phyloP scores from a whole-genome alignment of 92 coral and sea anemone genomes.

The Plumapathes pennacea region DNA sequence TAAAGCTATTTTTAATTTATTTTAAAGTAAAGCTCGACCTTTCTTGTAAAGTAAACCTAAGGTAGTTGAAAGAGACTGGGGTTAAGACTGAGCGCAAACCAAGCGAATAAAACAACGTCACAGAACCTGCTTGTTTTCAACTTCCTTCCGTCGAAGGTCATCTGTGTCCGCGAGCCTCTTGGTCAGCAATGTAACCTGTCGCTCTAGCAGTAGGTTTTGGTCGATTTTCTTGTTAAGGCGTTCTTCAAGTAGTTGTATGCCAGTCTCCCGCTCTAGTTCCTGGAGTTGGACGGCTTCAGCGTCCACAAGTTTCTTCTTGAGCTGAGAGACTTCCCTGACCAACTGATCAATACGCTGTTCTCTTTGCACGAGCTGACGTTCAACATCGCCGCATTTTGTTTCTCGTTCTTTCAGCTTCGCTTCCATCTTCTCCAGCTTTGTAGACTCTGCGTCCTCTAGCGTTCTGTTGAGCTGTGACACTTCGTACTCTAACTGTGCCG shows the following conservation, averaged over 20 bases:
- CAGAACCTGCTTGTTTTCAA: slow-evolving; percentile 77
- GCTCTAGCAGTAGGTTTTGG: slow-evolving; percentile 53
- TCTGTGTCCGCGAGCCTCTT: slow-evolving; percentile 80
- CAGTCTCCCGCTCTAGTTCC: slow-evolving; percentile 54
- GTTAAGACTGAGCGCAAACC: neutral
- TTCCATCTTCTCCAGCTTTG: slow-evolving; percentile 38
- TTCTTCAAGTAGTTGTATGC: slow-evolving; percentile 50
- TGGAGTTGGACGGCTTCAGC: slow-evolving; percentile 62
- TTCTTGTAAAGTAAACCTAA: no score
- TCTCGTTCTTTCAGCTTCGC: slow-evolving; percentile 52
- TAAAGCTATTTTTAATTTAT: no score
- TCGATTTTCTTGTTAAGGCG: slow-evolving; percentile 49
- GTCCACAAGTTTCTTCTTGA: slow-evolving; percentile 76
- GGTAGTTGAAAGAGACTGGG: no score
- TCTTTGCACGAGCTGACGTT: slow-evolving; percentile 32
- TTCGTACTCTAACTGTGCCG: slow-evolving; percentile 37
- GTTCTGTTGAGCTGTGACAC: slow-evolving; percentile 41
- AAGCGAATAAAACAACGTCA: slow-evolving; percentile 20
- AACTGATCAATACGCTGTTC: slow-evolving; percentile 49
- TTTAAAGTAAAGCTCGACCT: no score
- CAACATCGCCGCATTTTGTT: slow-evolving; percentile 42
- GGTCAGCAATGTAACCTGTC: slow-evolving; percentile 80
- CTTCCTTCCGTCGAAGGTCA: slow-evolving; percentile 53
- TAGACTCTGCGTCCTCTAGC: slow-evolving; percentile 41
- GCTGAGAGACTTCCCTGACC: slow-evolving; percentile 47